Percentiles rank a stretch among this genome's conserved stretches.
Conservation (phyloP, 2,797 vertebrate species). For the Neosilurus mollespiculum region DNA sequence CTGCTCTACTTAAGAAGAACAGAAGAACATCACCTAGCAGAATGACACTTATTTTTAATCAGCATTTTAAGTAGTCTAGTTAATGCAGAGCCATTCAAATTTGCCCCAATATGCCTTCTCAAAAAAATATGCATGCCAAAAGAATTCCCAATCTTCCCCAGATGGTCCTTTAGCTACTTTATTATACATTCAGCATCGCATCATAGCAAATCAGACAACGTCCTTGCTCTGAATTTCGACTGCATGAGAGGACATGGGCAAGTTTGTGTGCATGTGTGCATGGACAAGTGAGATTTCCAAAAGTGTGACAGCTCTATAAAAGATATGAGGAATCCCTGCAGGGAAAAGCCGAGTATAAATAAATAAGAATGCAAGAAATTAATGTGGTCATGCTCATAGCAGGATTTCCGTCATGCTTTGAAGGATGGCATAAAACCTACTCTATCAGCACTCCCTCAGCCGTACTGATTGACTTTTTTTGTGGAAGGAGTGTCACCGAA, state of each 20-base stretch:
- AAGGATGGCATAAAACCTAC: conserved; percentile 59
- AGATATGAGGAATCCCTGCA: conserved; percentile 6
- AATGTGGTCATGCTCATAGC: conserved; percentile 46
- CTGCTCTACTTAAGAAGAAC: not conserved
- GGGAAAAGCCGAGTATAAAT: conserved; percentile 43
- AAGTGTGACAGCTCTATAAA: conserved; percentile 30
- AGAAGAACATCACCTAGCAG: not conserved
- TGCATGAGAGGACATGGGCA: conserved; percentile 17
- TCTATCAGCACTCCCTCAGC: conserved; percentile 44
- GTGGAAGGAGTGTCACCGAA: conserved; percentile 42
- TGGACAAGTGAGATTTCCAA: conserved; percentile 17
- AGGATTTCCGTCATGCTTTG: conserved; percentile 56
- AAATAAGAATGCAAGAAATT: conserved; percentile 47
- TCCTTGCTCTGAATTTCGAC: conserved; percentile 20
- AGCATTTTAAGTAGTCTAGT: not conserved
- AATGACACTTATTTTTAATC: not conserved
- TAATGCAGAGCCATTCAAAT: not conserved
- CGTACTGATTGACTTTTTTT: conserved; percentile 37
- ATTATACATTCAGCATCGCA: conserved; percentile 29
- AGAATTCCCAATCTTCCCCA: conserved; percentile 10
- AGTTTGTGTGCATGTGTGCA: conserved; percentile 27
- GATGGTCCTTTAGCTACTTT: conserved; percentile 3
- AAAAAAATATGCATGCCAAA: conserved; percentile 10
- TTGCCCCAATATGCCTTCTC: not conserved
- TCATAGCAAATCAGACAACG: conserved; percentile 19